Conservation (phyloP, 35 echinoderm and acorn worm species). For the Lytechinus variegatus region DNA sequence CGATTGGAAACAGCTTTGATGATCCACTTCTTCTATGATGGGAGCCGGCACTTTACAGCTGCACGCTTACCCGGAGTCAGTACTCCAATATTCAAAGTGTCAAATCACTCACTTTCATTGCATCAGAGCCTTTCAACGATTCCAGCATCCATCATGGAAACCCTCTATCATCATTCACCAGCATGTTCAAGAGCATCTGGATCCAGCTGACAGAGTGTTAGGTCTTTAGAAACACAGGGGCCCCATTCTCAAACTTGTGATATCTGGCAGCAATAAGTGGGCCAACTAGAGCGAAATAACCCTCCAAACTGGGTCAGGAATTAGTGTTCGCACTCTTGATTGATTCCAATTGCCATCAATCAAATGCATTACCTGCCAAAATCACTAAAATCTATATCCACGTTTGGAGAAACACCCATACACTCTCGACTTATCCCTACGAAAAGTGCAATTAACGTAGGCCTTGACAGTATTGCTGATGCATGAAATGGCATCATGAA, state of each 20-base stretch:
- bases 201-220: neutral
- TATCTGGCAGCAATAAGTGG: neutral
- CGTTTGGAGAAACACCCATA: neutral
- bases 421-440: neutral
- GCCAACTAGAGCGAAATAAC: neutral
- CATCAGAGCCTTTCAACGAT: neutral
- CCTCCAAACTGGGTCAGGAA: conserved; percentile 16
- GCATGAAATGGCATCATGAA: neutral
- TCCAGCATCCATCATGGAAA: neutral
- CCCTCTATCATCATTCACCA: neutral
- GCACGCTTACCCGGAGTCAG: neutral
- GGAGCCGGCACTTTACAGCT: neutral
- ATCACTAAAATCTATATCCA: neutral
- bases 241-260: neutral
- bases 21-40: neutral
- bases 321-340: neutral
- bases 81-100: neutral
- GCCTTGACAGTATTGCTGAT: neutral
- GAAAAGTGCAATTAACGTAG: neutral
- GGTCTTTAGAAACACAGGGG: neutral
- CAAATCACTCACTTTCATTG: neutral
- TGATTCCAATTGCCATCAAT: neutral
- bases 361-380: neutral
- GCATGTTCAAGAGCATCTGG: neutral
- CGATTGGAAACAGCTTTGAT: neutral